phyloP scores from a whole-genome alignment of 1,140 invertebrate species.

The Coenobita brevimanus region DNA sequence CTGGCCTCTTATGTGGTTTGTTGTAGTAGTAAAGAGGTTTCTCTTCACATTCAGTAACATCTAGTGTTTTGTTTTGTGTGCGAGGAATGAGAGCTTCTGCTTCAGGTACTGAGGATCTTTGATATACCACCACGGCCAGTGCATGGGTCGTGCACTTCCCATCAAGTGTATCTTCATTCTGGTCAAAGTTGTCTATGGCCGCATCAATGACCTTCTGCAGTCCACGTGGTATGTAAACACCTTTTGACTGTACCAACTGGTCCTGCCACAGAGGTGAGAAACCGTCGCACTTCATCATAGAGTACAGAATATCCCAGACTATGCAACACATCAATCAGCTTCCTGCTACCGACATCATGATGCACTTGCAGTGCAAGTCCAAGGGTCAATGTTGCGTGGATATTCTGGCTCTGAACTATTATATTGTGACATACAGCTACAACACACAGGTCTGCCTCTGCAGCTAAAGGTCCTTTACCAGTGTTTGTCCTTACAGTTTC shows the following conservation, averaged over 20 bases:
- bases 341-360: conserved; percentile 14
- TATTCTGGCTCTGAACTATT: conserved; percentile 20
- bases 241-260: conserved; percentile 13
- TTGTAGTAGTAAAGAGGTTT: conserved; percentile 8
- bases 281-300: conserved; percentile 7
- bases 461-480: conserved; percentile 15
- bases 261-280: conserved; percentile 16
- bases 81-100: neutral
- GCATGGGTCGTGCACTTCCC: neutral
- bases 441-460: conserved; percentile 2
- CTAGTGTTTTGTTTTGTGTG: neutral
- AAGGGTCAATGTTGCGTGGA: conserved; percentile 13
- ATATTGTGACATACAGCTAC: conserved; percentile 12
- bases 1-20: conserved; percentile 14
- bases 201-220: conserved; percentile 16
- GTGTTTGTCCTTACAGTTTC: conserved; percentile 29
- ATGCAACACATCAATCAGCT: conserved; percentile 17
- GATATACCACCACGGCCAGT: conserved; percentile 8
- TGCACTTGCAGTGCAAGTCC: conserved; percentile 9
- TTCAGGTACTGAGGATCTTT: conserved; percentile 20
- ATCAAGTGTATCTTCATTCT: conserved; percentile 31
- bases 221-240: neutral
- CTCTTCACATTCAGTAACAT: conserved; percentile 15
- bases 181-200: conserved; percentile 16
- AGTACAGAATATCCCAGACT: neutral